Base-by-base conservation (phyloP, 2,888 invertebrate species). In the Drosophila dives region DNA sequence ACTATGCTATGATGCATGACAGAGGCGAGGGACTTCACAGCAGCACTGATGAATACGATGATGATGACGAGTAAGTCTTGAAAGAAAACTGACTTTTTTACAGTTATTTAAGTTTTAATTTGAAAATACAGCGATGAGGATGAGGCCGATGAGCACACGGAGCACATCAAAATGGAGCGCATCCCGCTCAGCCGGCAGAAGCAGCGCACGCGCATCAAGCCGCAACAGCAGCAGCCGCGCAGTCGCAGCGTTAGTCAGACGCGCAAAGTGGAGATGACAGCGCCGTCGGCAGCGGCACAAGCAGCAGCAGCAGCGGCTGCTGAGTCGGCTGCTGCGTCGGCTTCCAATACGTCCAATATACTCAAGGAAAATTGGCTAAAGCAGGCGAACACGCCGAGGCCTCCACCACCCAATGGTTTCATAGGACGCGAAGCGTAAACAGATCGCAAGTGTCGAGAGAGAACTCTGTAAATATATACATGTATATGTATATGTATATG, bases 321-420 rank as follows among this genome's bases (percentile, higher is more conserved):
- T 23, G 23, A 23, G 23, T 23, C 23, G 23, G 49, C 56, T 1
- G 65, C 77, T 15, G 67, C 67, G 12, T 59, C 59, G 26, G 56
- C 75, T 12, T 63, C 67, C 67, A 87, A 81, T 60, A 70, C 75
- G 59, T 82, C 86, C 59, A 84, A 83, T 42, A 71, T 78, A 63
- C 80, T 90, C 51, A 92, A 92, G 76, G 92, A 92, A 64, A 92
- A 91, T 73, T 92, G 92, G 92, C 68, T 92, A 60, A 83, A 88
- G 29, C 86, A 90, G 70, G 77, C 84, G 62, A 75, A 78, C 36
- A 78, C 88, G 56, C 64, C 83, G 42, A 72, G 80, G 15, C 83
- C 84, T 32, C 91, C 91, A 58, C 92, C 92, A n/a, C 92, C 92
- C n/a, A 92, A 92, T 74, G 92, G 92, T 71, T 92, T 92, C 78